phyloP scores from a whole-genome alignment of 1,140 invertebrate species.

The Drosophila sproati region DNA sequence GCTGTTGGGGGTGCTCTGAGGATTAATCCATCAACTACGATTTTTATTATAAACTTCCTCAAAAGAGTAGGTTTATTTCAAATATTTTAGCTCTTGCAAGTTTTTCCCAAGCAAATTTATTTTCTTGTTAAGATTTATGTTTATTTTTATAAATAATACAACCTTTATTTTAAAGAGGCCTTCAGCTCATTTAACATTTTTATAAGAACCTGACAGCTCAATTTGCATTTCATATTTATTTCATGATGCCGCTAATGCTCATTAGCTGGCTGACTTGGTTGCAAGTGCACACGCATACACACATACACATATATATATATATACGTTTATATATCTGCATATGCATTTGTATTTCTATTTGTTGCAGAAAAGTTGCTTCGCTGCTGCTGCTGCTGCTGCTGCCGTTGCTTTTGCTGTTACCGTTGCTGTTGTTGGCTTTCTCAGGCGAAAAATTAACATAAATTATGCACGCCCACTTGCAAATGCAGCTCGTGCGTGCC shows the following conservation, averaged over 20 bases:
- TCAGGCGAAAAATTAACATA: slow-evolving; percentile 73
- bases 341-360: slow-evolving; percentile 6
- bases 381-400: slow-evolving; percentile 18
- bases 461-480: slow-evolving; percentile 82
- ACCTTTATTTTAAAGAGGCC: not conserved
- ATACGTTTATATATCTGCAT: not conserved
- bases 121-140: no score
- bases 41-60: no score
- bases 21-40: no score
- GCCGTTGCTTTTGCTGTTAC: slow-evolving; percentile 24
- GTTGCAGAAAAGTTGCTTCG: slow-evolving; percentile 32
- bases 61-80: no score
- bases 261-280: slow-evolving; percentile 43
- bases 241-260: slow-evolving; percentile 33
- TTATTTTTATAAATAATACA: not conserved
- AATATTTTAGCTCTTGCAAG: not conserved
- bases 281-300: slow-evolving; percentile 10
- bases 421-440: slow-evolving; percentile 44
- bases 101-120: not conserved
- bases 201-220: slow-evolving; percentile 10
- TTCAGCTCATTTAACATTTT: not conserved
- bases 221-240: slow-evolving; percentile 43
- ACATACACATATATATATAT: not conserved
- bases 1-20: no score
- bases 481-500: slow-evolving; percentile 75